phyloP scores from a whole-genome alignment of 2,888 invertebrate genomes.

The Melanchra persicariae region DNA sequence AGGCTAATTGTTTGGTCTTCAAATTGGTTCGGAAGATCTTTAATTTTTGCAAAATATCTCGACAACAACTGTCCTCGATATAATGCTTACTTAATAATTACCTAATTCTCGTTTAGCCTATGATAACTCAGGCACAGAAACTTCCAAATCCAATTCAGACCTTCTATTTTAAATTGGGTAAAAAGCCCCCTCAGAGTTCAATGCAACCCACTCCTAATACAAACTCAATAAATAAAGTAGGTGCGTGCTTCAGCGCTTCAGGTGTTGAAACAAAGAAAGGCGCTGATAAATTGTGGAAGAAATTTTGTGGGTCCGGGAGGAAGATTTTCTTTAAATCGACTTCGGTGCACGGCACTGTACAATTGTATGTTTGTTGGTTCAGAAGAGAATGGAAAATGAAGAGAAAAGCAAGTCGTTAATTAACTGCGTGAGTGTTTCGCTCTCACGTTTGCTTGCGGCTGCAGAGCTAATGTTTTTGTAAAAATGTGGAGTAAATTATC shows the following conservation, averaged over 20 bases:
- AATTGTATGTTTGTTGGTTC: constrained; percentile 22
- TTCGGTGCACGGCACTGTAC: constrained; percentile 17
- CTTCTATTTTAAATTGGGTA: constrained; percentile 10
- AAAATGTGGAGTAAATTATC: constrained; percentile 11
- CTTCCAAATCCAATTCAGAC: neutral
- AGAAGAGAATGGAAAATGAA: constrained; percentile 13
- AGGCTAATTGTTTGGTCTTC: constrained; percentile 9
- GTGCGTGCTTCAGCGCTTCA: constrained; percentile 42
- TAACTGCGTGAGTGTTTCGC: constrained; percentile 33
- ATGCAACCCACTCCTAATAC: constrained; percentile 19
- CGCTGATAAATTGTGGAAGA: constrained; percentile 66
- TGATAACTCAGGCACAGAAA: neutral
- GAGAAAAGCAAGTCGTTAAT: constrained; percentile 33
- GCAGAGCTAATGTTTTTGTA: constrained; percentile 7
- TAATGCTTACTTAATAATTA: too few relatives aligned
- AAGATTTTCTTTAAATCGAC: constrained; percentile 54
- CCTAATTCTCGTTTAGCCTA: neutral
- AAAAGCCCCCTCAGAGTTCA: neutral
- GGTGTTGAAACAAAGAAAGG: constrained; percentile 65
- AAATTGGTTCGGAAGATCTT: constrained; percentile 9
- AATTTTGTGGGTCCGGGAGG: constrained; percentile 33
- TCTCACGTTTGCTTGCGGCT: constrained; percentile 12
- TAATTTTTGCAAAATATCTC: neutral
- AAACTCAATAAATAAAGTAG: constrained; percentile 60
- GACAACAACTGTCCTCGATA: neutral